Base-by-base conservation (phyloP, 2,797 vertebrate species). In the Novumbra hubbsi region DNA sequence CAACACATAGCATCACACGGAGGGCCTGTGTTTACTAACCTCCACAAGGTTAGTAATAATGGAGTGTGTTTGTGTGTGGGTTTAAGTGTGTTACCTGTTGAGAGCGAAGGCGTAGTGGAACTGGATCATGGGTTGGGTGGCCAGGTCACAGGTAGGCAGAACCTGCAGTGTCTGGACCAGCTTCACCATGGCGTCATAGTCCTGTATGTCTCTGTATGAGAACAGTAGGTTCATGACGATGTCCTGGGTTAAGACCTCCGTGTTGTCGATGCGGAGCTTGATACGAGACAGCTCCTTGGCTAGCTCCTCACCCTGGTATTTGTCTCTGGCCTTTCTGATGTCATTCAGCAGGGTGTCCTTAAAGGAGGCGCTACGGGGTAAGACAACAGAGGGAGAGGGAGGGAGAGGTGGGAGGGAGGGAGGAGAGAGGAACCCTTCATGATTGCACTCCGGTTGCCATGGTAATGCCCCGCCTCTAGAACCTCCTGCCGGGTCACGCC, bases 171-270 rank as follows among this genome's bases (percentile, higher is more conserved):
- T 96, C 90, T 99, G 94, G n/a, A 99, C 96, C 79, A 99, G 91
- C 85, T 96, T 98, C 84, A 99, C 96, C 97, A 99, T 98, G 34
- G 96, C 95, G 78, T 98, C 94, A 34, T 98, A 98, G 85, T 99
- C 96, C 98, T 99, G 98, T 84, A 98, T 98, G 88, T 99, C 97
- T 83, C 97, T 94, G 92, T 98, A 99, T 49, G 97, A 98, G 83
- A 98, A 96, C 57, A 99, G 95, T 80, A 99, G 92, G 88, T 98
- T 98, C 91, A 98, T 96, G 78, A 99, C 91, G 50, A 99, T 96
- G 81, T 99, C 97, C 84, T 97, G 94, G 8, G 96, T 98, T 74
- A 98, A 93, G 68, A 96, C 93, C 81, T 99, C 96, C 0, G 95
- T 96, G 88, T 96, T 97, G 89, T 98, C 96, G 72, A 98, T 95